Conservation (phyloP, 2,113 vertebrate genomes). For the Megaptera novaeangliae region DNA sequence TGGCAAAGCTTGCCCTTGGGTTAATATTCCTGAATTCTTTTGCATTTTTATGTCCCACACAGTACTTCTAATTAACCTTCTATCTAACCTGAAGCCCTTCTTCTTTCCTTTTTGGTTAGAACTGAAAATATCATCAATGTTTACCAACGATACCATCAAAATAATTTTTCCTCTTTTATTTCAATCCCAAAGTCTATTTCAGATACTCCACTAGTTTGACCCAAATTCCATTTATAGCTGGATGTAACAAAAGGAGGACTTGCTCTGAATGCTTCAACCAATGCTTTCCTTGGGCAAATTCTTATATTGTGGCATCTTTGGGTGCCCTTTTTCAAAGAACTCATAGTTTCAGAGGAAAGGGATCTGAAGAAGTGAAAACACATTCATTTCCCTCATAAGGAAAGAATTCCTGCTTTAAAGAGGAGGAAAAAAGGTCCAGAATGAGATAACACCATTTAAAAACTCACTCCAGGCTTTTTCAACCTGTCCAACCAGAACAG, state of each 20-base stretch:
- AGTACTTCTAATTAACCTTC: conserved; percentile 22
- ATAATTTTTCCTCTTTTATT: neutral
- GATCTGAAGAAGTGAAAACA: neutral
- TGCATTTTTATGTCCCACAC: neutral
- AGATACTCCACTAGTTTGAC: neutral
- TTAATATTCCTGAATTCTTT: neutral
- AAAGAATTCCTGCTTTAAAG: neutral
- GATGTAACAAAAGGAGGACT: neutral
- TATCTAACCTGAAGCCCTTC: neutral
- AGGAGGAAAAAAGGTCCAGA: neutral
- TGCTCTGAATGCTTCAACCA: neutral
- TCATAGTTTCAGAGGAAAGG: neutral
- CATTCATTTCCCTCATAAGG: neutral
- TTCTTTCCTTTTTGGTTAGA: neutral
- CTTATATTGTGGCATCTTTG: neutral
- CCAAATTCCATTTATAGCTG: neutral
- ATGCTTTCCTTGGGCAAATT: neutral
- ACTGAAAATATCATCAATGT: neutral
- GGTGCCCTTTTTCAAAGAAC: neutral
- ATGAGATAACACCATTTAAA: neutral
- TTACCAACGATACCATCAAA: neutral
- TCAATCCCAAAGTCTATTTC: conserved; percentile 14
- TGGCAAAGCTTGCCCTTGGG: neutral
- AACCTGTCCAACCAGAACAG: neutral
- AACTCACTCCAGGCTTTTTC: neutral